Evolutionary conservation across 2,888 invertebrate species (phyloP), one percentile per base, ranked within the genome.

Genomic region (Spodoptera picta): DNA sequence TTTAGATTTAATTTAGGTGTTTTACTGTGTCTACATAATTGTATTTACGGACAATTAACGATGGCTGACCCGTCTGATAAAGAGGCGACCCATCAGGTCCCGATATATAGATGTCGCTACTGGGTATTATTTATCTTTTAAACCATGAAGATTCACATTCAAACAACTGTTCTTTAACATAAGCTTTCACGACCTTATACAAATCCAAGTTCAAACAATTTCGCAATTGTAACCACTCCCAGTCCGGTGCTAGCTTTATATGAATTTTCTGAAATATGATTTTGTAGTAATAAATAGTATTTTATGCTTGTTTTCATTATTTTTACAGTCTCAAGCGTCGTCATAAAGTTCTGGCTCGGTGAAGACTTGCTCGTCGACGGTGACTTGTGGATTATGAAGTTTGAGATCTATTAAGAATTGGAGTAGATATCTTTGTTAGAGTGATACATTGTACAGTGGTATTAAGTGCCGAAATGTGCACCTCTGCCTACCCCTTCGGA

Each of bases 301-400:
- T 69, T 73, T 71, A 77, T 56, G 72, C 65, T 67, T 76, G 75
- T 79, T 81, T 77, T 75, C 79, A 79, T 81, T 79, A 81, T 80
- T 75, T 80, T 80, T 80, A 80, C 52, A 71, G 60, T 60, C 56
- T 53, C 54, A 10, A n/a, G 60, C 7, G 48, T 68, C 57, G 72
- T 70, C 73, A 70, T 78, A 80, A 80, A 79, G 71, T 63, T 62
- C 61, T 69, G 67, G 50, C 67, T 68, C 63, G 64, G 55, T 60
- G 56, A 56, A 65, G 51, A n/a, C 43, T 66, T 58, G 52, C 24
- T 50, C 72, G 41, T 53, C 53, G 59, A 72, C 54, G 53, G 42
- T 46, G 27, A 14, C 9, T 9, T 31, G 10, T 4, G 43, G 57
- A 70, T 60, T 70, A 48, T 4, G 51, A 14, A 65, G 60, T 27